Conservation (phyloP, 1,140 invertebrate species). For the Leptinotarsa texana region DNA sequence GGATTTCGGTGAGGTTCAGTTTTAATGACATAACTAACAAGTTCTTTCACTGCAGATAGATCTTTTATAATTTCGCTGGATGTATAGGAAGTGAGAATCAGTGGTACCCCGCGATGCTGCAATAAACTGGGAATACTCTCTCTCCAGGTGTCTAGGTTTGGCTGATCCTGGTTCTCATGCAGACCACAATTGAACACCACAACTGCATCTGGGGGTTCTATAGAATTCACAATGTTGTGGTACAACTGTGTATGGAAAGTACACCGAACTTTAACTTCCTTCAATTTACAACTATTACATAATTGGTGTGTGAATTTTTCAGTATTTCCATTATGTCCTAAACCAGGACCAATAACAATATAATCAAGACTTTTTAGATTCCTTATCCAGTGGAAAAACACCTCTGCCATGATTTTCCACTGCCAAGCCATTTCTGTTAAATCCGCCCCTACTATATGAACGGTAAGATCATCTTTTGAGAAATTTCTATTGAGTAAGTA, state of each 20-base stretch:
- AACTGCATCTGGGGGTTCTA: conserved; percentile 47
- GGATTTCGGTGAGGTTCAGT: conserved; percentile 38
- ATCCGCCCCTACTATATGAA: conserved; percentile 51
- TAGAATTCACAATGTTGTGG: conserved; percentile 40
- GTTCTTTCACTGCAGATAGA: conserved; percentile 26
- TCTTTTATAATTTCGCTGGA: conserved; percentile 45
- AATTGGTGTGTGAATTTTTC: conserved; percentile 30
- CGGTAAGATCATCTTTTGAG: conserved; percentile 35
- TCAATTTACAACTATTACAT: conserved; percentile 37
- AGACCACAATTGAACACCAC: conserved; percentile 53
- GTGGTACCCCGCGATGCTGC: conserved; percentile 37
- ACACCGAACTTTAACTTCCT: conserved; percentile 33
- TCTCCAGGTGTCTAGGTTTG: conserved; percentile 46
- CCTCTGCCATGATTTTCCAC: conserved; percentile 46
- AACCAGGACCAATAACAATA: conserved; percentile 50
- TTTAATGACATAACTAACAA: conserved; percentile 24
- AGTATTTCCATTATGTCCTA: conserved; percentile 25
- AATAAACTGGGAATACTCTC: conserved; percentile 45
- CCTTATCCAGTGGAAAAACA: conserved; percentile 45
- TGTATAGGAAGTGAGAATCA: conserved; percentile 52
- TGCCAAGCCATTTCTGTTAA: conserved; percentile 41
- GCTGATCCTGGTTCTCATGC: conserved; percentile 42
- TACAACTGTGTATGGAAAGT: conserved; percentile 41
- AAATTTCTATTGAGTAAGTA: conserved; percentile 33
- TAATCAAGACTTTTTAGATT: conserved; percentile 42